Base-by-base conservation (phyloP, 2,113 vertebrate genomes). In the Nothoprocta pentlandii region DNA sequence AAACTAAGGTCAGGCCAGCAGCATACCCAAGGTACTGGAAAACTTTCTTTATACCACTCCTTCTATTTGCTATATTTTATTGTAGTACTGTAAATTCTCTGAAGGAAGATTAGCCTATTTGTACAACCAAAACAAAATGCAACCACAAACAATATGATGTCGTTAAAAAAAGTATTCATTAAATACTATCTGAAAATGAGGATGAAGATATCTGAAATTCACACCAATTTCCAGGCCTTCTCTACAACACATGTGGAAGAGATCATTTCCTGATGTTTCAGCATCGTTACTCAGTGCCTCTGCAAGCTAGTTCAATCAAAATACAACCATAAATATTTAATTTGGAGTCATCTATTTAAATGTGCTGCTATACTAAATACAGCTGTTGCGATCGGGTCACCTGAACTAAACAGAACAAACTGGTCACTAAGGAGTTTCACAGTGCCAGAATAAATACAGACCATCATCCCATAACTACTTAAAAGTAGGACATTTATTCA, bases 281-380 rank as follows among this genome's bases (percentile, higher is more conserved):
- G 74, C 56, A 61, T 12, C 47, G 89, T 94, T 90, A 94, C 89
- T 94, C 70, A 68, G 68, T 87, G 77, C n/a, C 64, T 62, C 59
- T 89, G 22, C n/a, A 93, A 92, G 59, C 78, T 95, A 97, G 64
- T 14, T 69, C 34, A 92, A 88, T 36, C 95, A 96, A 96, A 97
- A 97, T 92, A 95, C 78, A 97, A 90, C 73, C 92, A 83, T 93
- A 98, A 97, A 97, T 92, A 97, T 96, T 97, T 81, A 97, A 95
- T 69, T 96, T 86, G 54, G 94, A 94, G 71, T 79, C 94, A 93
- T 96, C 86, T 95, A 80, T 92, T 96, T 88, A 97, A 97, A 94
- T 96, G 97, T 75, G 94, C 28, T 93, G 84, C 88, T 95, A 95
- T 87, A 95, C 80, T 97, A 97, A 96, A 96, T 93, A 96, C 85